A percentile compares a stretch with the other conserved stretches of the same genome.
phyloP scores from a whole-genome alignment of 2,797 vertebrate genomes.

The Aldrovandia affinis region DNA sequence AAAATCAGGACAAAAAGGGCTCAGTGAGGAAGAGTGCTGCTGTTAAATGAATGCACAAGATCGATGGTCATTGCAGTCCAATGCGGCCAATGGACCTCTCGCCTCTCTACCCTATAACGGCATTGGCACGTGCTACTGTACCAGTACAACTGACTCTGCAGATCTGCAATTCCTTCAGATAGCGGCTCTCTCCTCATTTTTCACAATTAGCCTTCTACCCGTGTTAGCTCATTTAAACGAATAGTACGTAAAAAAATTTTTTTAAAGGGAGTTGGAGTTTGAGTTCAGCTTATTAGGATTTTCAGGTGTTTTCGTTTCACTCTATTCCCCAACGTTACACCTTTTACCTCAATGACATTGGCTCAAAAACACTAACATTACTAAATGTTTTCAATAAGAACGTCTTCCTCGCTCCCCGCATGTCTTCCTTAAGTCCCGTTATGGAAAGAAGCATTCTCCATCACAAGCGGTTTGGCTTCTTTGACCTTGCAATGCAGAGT shows the following conservation, averaged over 20 bases:
- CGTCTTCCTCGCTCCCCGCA: not conserved
- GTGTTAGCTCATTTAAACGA: not conserved
- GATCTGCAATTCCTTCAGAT: not conserved
- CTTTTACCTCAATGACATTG: too few species aligned
- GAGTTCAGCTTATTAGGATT: not conserved
- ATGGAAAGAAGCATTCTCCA: not conserved
- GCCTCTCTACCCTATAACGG: not conserved
- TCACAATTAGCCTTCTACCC: not conserved
- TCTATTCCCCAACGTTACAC: too few species aligned
- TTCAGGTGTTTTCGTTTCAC: not conserved
- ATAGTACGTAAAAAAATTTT: not conserved
- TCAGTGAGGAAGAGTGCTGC: not conserved
- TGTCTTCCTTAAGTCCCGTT: not conserved
- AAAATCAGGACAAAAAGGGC: not conserved
- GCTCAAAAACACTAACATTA: too few species aligned
- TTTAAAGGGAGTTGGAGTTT: not conserved
- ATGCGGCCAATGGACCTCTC: not conserved
- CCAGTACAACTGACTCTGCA: not conserved
- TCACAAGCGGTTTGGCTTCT: too few species aligned
- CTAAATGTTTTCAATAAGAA: not conserved
- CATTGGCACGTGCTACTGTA: not conserved
- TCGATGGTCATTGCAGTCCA: slow-evolving; percentile 3
- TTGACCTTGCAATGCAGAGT: slow-evolving; percentile 6
- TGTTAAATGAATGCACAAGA: not conserved
- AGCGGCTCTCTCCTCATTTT: not conserved